Evolutionary conservation across 2,113 vertebrate genomes (phyloP), one percentile per base, ranked within the genome.

Genomic region (Columbina picui): DNA sequence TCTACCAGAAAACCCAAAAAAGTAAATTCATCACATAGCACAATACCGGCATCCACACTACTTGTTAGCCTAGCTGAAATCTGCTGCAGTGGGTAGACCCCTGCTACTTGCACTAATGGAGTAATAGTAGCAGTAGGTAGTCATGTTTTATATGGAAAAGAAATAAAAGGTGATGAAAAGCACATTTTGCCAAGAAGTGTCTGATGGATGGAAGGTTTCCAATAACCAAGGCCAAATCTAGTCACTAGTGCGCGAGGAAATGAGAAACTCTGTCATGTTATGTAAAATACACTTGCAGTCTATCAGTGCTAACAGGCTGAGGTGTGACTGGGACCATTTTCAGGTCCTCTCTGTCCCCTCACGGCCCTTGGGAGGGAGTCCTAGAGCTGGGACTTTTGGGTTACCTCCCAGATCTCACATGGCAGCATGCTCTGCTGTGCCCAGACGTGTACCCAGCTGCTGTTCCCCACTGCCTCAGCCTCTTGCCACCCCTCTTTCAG

Each of bases 121-220:
- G 55, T 2, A 69, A 65, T 1, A 69, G 64, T 18, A 73, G 92
- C 86, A 88, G 68, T 14, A 84, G 59, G 76, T 50, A 81, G 64
- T 59, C 55, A n/a, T 34, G 60, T 38, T 88, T 90, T 74, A 41
- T 32, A 36, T 3, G 47, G 55, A 74, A 68, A 79, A 80, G 77
- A 68, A 96, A 93, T 64, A 90, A 94, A 89, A 89, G 57, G 78
- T 83, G 88, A 93, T 52, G n/a, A 88, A 80, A 86, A 12, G 38
- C 50, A 65, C 45, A 38, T 83, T 92, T 77, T 92, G 63, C 68
- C 1, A 5, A n/a, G n/a, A 57, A 83, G 64, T 2, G 6, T 73
- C 34, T 53, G 71, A 83, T 12, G 68, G 79, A 61, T 80, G 67
- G 91, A 86, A 92, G 49, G 67, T 56, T 87, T 93, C 82, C 90